A percentile compares a stretch with the other conserved stretches of the same genome.
These are phyloP conservation scores for Bolinopsis microptera DNA, from an alignment of 37 sponge, comb jelly and placozoan genomes.

Conservation along the genomic window DNA sequence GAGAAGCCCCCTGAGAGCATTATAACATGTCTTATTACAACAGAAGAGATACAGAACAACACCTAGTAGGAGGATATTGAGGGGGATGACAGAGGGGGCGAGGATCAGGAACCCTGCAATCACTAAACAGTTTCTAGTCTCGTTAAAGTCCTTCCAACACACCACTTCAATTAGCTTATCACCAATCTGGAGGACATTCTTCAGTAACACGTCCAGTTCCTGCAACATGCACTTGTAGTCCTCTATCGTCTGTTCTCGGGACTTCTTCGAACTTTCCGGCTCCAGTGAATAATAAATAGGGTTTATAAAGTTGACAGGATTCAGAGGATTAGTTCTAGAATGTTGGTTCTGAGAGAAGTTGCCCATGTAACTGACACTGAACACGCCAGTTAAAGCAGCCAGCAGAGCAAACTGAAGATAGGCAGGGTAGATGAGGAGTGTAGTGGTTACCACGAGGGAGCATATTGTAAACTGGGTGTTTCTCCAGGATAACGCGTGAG, in stretches of 20 bases:
- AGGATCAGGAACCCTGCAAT: neutral
- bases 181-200: neutral
- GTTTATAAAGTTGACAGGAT: constrained; percentile 30
- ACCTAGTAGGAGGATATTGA: neutral
- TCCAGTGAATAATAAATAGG: constrained; percentile 25
- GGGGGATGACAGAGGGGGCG: neutral
- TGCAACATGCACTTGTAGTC: constrained; percentile 24
- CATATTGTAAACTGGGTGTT: neutral
- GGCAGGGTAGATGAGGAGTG: neutral
- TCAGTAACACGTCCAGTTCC: neutral
- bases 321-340: neutral
- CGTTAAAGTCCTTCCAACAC: neutral
- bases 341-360: neutral
- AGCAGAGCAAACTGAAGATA: constrained; percentile 7
- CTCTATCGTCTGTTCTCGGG: neutral
- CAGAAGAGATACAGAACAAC: neutral
- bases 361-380: neutral
- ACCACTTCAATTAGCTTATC: neutral
- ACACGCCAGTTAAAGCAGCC: neutral
- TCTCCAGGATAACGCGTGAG: constrained; percentile 10
- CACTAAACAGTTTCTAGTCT: neutral
- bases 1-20: neutral
- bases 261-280: neutral
- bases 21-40: neutral
- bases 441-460: neutral